Base-by-base conservation (phyloP, 1,140 invertebrate species). In the Antheraea mylitta region DNA sequence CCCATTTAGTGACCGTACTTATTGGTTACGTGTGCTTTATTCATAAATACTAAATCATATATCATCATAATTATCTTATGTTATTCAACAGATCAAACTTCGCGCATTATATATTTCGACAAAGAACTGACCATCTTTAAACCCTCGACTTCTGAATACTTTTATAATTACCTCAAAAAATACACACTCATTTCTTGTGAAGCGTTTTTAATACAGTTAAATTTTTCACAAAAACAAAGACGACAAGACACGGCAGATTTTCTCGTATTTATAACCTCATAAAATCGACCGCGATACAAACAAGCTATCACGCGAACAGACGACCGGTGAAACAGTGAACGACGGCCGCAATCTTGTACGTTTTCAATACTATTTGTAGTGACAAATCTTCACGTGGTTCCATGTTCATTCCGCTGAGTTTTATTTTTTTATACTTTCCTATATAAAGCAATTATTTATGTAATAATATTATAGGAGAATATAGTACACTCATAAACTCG, bases 251-350 rank as follows among this genome's bases (percentile, higher is more conserved):
- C 79, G 78, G 85, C 83, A 87, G 85, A 78, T 80, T 81, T 82
- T 73, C 73, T 77, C 68, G 80, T 85, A 83, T 90, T 90, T 88
- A 88, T 85, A 80, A 79, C 72, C 77, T 81, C 83, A 87, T 89
- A 86, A 87, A 87, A 70, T 73, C 72, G 80, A 65, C 75, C 73
- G 75, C 73, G 75, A 79, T 79, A 61, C 68, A 61, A 74, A 71
- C 71, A 72, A 63, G 67, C 69, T 62, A 74, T 72, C 79, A 76
- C 78, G 72, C 66, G 64, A 72, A 83, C 45, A 53, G 45, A 13
- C 16, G 16, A 3, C 45, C 45, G 45, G 45, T 48, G 45, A 53
- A 53, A 13, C 16, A 53, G 45, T 53, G 13, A 9, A 53, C 5
- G 45, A n/a, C 16, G 45, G 16, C 7, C 45, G 13, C 45, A 53